phyloP scores from a whole-genome alignment of 2,888 invertebrate genomes.

The Siphonodentalium dalli region DNA sequence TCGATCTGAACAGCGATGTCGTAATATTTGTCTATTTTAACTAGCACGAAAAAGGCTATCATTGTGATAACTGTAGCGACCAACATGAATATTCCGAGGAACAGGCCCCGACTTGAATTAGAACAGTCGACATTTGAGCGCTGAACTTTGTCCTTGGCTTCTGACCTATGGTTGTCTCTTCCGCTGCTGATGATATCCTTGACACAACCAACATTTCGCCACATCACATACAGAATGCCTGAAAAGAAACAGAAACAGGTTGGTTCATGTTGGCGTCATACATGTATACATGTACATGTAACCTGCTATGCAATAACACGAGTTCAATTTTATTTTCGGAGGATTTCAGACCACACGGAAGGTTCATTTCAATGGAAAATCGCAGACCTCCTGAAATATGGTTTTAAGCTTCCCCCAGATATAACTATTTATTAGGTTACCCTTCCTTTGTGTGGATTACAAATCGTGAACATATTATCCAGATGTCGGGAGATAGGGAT shows the following conservation, averaged over 20 bases:
- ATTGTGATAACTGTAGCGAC: slow-evolving; percentile 72
- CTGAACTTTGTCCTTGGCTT: slow-evolving; percentile 28
- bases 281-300: too few species aligned
- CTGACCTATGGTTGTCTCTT: slow-evolving; percentile 10
- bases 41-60: slow-evolving; percentile 94
- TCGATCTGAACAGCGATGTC: slow-evolving; percentile 89
- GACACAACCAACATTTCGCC: slow-evolving; percentile 76
- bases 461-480: too few species aligned
- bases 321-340: too few species aligned
- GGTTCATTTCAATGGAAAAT: too few species aligned
- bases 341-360: too few species aligned
- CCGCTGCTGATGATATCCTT: slow-evolving; percentile 15
- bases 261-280: too few species aligned
- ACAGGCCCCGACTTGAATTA: slow-evolving; percentile 87
- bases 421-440: too few species aligned
- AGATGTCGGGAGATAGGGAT: too few species aligned
- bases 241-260: slow-evolving; percentile 18
- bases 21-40: slow-evolving; percentile 75
- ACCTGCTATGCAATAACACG: too few species aligned
- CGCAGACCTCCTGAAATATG: too few species aligned
- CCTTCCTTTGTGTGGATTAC: too few species aligned
- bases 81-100: slow-evolving; percentile 73
- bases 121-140: slow-evolving; percentile 78
- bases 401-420: too few species aligned
- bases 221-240: slow-evolving; percentile 92